These are phyloP conservation scores for Carduelis carduelis DNA, from an alignment of 2,797 vertebrate species.

Conservation along the genomic window DNA sequence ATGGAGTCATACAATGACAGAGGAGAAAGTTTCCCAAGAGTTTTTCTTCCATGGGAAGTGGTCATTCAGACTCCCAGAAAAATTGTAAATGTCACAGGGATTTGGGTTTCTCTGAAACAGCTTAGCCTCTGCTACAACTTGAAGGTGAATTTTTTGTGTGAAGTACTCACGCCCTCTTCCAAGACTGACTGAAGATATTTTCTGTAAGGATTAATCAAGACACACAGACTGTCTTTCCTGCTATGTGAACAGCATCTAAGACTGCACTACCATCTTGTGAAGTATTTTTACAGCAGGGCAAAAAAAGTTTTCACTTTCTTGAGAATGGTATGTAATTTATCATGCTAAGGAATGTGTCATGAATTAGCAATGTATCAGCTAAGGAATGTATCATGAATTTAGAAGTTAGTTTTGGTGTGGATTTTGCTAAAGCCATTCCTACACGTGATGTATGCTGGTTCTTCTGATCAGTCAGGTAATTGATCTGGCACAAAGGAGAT, in stretches of 20 bases:
- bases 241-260: not conserved
- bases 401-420: not conserved
- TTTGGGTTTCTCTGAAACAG: not conserved
- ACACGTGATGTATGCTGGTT: not conserved
- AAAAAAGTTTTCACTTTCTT: not conserved
- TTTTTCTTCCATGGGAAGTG: not conserved
- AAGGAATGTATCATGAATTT: not conserved
- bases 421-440: not conserved
- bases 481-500: constrained; percentile 37
- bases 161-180: not conserved
- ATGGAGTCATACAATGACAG: not conserved
- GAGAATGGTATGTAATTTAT: not conserved
- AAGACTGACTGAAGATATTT: not conserved
- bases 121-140: not conserved
- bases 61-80: not conserved
- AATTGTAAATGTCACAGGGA: not conserved
- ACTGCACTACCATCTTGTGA: not conserved
- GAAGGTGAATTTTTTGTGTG: not conserved
- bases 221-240: not conserved
- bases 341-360: too few species aligned
- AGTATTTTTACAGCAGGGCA: not conserved
- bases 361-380: too few species aligned
- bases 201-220: not conserved
- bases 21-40: not conserved
- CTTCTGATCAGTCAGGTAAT: constrained; percentile 37